A percentile compares a stretch with the other conserved stretches of the same genome.
Evolutionary conservation across 2,888 invertebrate species (phyloP).

Genomic region (Andrena minutula): DNA sequence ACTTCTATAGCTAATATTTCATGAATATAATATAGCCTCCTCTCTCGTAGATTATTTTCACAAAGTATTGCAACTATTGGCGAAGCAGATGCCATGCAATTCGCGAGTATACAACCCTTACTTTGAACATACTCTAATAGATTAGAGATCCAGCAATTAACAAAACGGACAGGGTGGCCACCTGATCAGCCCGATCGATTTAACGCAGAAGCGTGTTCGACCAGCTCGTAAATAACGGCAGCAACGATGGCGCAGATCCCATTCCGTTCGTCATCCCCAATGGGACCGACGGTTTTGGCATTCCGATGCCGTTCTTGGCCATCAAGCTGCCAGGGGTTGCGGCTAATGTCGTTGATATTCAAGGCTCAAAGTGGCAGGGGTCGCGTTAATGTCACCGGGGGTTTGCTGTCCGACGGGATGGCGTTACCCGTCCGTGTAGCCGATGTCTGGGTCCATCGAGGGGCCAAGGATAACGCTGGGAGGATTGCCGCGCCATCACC

Average conservation of each 20-base stretch:
- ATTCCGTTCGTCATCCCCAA: constrained; percentile 27
- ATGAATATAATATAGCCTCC: too few species aligned
- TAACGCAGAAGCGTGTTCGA: not conserved
- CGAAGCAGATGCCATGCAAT: too few species aligned
- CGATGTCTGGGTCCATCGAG: constrained; percentile 68
- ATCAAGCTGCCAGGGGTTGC: constrained; percentile 67
- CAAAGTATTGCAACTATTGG: not conserved
- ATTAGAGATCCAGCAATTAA: too few species aligned
- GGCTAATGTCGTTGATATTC: constrained; percentile 80
- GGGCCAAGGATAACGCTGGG: constrained; percentile 30
- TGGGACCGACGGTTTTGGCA: constrained; percentile 61
- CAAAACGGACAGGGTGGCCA: too few species aligned
- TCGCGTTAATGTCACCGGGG: constrained; percentile 78
- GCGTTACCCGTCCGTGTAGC: constrained; percentile 72
- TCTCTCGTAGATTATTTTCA: too few species aligned
- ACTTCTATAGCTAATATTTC: too few species aligned
- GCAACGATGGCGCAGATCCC: constrained; percentile 12
- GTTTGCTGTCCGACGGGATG: constrained; percentile 71
- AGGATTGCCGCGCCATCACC: constrained; percentile 27
- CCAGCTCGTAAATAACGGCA: constrained; percentile 3
- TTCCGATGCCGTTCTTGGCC: constrained; percentile 63
- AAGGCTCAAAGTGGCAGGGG: constrained; percentile 76
- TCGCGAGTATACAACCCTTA: too few species aligned
- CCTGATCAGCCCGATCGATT: constrained; percentile 19
- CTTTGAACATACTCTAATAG: too few species aligned